Evolutionary conservation across 2,113 vertebrate genomes (phyloP).

Genomic region (Protobothrops mucrosquamatus): DNA sequence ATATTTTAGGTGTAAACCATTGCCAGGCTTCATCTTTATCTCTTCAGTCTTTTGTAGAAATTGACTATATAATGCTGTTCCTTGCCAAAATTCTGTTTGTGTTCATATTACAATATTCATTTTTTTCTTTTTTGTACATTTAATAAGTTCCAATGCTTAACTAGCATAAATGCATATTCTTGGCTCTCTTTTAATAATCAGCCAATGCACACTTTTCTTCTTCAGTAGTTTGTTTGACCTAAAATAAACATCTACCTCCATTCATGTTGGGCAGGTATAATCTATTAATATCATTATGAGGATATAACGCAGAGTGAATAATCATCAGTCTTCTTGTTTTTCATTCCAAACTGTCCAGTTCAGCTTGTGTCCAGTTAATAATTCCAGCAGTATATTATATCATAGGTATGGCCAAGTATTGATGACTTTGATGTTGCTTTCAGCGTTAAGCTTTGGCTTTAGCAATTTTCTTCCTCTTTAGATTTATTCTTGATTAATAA

Average conservation of each 20-base stretch:
- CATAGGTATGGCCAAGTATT: too few species aligned
- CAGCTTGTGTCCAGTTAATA: not conserved
- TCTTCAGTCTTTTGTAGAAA: not conserved
- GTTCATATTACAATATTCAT: not conserved
- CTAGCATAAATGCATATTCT: not conserved
- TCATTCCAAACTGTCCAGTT: not conserved
- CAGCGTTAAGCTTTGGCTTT: too few species aligned
- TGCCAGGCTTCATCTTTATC: too few species aligned
- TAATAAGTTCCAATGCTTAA: not conserved
- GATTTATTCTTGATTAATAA: too few species aligned
- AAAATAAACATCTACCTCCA: not conserved
- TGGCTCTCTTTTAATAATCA: not conserved
- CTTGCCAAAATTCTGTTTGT: not conserved
- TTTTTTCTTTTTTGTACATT: too few species aligned
- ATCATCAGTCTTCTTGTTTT: not conserved
- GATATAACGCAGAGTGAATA: not conserved
- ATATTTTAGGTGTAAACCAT: too few species aligned
- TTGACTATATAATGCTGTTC: too few species aligned
- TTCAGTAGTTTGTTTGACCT: not conserved
- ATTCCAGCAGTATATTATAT: not conserved
- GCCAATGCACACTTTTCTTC: not conserved
- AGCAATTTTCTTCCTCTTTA: too few species aligned
- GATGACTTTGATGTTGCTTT: too few species aligned
- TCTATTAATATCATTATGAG: not conserved
- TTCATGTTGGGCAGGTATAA: not conserved